Base-by-base conservation (phyloP, 2,888 invertebrate genomes). In the Spialia ferax region DNA sequence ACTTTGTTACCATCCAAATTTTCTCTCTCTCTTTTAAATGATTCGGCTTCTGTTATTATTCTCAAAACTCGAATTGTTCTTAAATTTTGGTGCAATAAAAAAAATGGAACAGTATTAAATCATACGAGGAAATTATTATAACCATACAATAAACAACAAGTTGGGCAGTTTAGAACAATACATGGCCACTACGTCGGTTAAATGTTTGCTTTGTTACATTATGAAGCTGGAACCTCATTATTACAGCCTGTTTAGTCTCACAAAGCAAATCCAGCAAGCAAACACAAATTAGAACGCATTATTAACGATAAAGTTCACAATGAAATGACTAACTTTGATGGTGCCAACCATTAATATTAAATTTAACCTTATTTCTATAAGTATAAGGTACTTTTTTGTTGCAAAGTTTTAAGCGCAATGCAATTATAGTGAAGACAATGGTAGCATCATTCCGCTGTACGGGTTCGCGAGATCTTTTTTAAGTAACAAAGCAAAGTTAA, bases 401-500 rank as follows among this genome's bases (percentile, higher is more conserved):
- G 18, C 2, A 8, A 32, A 59, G 18, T 32, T 60, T 60, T 26
- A 54, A 61, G 60, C 60, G 20, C 59, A 60, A 66, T 61, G 60
- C 66, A 66, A 66, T 66, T 66, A 66, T 45, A 60, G 66, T 18
- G 22, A 60, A 54, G 59, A 66, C 66, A 66, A 66, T 66, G 22
- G 54, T 11, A 32, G 60, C 60, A 32, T 60, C 66, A 64, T 64
- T 45, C 29, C 54, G 66, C 32, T 64, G 48, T 61, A 42, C 38
- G 57, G 23, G 20, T 23, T 65, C 26, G 5, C 59, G 59, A 38
- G 59, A 45, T 32, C 60, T 45, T 66, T 66, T 60, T 66, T 60
- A 55, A 60, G 22, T 60, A 45, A 60, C 60, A 66, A 66, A 66
- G 54, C 65, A 61, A 66, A 66, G 60, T 66, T 66, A 66, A 66